Base-by-base conservation (phyloP, 2,797 vertebrate species). In the Anguilla obscura region DNA sequence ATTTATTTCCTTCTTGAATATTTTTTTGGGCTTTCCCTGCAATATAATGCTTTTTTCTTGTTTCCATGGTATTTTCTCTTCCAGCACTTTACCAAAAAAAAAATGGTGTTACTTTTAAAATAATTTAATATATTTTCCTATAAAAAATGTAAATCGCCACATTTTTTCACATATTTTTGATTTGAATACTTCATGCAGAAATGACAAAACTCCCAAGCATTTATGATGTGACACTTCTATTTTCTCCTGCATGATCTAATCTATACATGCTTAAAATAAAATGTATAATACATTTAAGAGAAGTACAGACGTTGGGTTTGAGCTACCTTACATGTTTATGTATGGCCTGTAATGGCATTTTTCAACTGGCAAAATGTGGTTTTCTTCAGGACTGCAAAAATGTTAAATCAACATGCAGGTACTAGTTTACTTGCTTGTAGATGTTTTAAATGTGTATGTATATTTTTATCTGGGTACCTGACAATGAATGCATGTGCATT, bases 61-160 rank as follows among this genome's bases (percentile, higher is more conserved):
- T 87, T 89, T 85, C 74, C 86, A 80, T 54, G 85, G 85, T 89
- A 84, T 87, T 85, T 91, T 90, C 91, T 91, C 85, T 63, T 63
- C 84, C 74, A 91, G 94, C 94, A 94, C 94, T 94, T 95, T 94
- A 94, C 91, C 54, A 87, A 87, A 91, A 87, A 86, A 91, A 16
- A 71, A 69, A 0, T 45, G 85, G 66, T 21, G 40, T 45, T 71
- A 27, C 60, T 45, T 74, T 54, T 86, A 86, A 82, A 76, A 82
- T 82, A 24, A 50, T 82, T 24, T 82, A 82, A 48, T 82, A 24
- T 82, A 48, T 50, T 82, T 48, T 82, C 45, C 79, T 82, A 50
- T 48, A 48, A n/a, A 24, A 45, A 50, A n/a, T 58, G 27, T 40
- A 80, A 33, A 79, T 87, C 74, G 40, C 58, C 56, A 56, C 58